phyloP scores from a whole-genome alignment of 2,113 vertebrate species.

The Numenius arquata region DNA sequence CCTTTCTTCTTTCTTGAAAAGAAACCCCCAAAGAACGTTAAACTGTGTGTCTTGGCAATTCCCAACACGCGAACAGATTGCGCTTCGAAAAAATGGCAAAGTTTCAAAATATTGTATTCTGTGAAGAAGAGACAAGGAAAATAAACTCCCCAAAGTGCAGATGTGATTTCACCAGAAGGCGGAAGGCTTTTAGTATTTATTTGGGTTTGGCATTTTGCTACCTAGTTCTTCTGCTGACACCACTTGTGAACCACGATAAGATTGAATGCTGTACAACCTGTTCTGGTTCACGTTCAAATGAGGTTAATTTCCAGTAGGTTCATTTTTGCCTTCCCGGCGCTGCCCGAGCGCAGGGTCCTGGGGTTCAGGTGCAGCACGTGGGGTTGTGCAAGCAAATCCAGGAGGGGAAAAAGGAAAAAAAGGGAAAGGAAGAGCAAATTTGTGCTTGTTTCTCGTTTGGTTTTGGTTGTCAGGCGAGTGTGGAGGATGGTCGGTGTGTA shows the following conservation, averaged over 20 bases:
- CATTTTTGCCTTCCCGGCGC: neutral
- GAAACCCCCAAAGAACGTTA: constrained; percentile 31
- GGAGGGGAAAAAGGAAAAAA: neutral
- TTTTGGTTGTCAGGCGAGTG: neutral
- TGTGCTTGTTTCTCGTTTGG: neutral
- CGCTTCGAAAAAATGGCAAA: constrained; percentile 56
- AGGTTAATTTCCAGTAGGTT: neutral
- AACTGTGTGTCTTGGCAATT: constrained; percentile 50
- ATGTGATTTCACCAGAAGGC: constrained; percentile 20
- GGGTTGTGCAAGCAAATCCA: neutral
- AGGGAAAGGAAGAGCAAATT: neutral
- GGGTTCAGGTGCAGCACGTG: neutral
- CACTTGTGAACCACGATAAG: neutral
- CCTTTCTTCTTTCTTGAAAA: constrained; percentile 17
- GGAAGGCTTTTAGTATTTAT: constrained; percentile 31
- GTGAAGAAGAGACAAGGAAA: constrained; percentile 53
- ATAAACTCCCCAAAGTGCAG: constrained; percentile 59
- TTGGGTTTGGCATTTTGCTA: constrained; percentile 41
- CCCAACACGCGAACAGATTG: neutral
- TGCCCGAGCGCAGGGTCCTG: neutral
- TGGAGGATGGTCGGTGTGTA: neutral
- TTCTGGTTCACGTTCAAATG: neutral
- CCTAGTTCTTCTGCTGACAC: constrained; percentile 6
- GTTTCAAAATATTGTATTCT: constrained; percentile 64
- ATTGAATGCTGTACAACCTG: neutral